Base-by-base conservation (phyloP, 2,113 vertebrate species). In the Pseudorhombus dupliciocellatus region DNA sequence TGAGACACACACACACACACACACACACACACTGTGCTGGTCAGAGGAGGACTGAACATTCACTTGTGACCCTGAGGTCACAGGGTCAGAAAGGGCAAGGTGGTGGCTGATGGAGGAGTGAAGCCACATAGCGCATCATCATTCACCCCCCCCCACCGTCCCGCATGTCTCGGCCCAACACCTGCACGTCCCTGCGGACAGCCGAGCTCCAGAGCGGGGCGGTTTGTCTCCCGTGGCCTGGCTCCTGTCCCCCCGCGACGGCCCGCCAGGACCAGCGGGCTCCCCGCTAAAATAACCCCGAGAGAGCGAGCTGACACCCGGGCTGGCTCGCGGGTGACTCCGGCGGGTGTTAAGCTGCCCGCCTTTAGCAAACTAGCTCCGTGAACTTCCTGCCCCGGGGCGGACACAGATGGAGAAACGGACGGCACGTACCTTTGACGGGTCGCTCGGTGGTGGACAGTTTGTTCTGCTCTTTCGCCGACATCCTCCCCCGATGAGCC, bases 371-470 rank as follows among this genome's bases (percentile, higher is more conserved):
- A 16, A 37, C 58, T 73, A 65, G 37, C 62, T 25, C 44, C 34
- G 58, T 52, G 21, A 80, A 86, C 81, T 88, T 87, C 83, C 85
- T 86, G 84, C 77, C 58, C 10, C n/a, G 14, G 30, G 21, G 1
- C 46, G 7, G 3, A 20, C 5, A 15, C 15, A 22, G 3, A 10
- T 4, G 16, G 1, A 18, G 4, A 53, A 14, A n/a, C 4, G 18
- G 14, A 26, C 0, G 62, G 11, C 26, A 20, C 79, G 22, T 89
- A 97, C 96, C 95, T 95, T 95, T 96, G 53, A 97, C 74, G 55
- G 93, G 91, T 84, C 96, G 92, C 0, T 97, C 95, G 10, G 84
- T 90, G 77, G 95, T 96, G 86, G 95, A 95, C 58, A 93, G 78
- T 66, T 91, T 94, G 85, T 44, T 81, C 62, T 84, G 94, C 30